Percentiles rank a stretch among this genome's conserved stretches.
These are phyloP conservation scores for Amiota minor DNA, from an alignment of 2,888 invertebrate species.

Conservation along the genomic window DNA sequence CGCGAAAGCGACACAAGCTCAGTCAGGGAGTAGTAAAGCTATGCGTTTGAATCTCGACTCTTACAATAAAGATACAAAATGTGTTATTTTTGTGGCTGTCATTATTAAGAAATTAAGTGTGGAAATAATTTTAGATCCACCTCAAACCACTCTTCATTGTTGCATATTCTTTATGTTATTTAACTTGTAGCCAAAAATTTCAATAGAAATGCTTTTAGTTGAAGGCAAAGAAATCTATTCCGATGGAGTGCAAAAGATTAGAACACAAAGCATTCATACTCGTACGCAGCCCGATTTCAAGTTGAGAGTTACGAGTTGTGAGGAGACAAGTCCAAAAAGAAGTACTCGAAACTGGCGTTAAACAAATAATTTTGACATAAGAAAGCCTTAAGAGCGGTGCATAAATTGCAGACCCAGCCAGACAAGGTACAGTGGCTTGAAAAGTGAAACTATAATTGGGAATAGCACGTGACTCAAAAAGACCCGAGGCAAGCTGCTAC, in stretches of 20 bases:
- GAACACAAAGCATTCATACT: neutral
- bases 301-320: neutral
- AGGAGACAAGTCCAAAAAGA: neutral
- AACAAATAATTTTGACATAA: slow-evolving; percentile 13
- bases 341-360: neutral
- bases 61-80: slow-evolving; percentile 4
- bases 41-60: slow-evolving; percentile 6
- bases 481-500: no score
- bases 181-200: neutral
- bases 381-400: neutral
- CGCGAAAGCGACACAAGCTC: slow-evolving; percentile 42
- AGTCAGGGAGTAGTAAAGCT: neutral
- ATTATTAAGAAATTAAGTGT: slow-evolving; percentile 25
- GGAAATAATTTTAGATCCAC: slow-evolving; percentile 12
- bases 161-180: neutral
- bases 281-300: neutral
- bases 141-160: neutral
- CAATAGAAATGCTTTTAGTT: neutral
- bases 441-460: neutral
- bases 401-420: slow-evolving; percentile 27
- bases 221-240: neutral
- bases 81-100: slow-evolving; percentile 7
- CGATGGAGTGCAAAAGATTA: slow-evolving; percentile 20
- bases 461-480: no score
- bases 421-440: neutral